Conservation (phyloP, 2,797 vertebrate genomes). For the Tapera naevia region DNA sequence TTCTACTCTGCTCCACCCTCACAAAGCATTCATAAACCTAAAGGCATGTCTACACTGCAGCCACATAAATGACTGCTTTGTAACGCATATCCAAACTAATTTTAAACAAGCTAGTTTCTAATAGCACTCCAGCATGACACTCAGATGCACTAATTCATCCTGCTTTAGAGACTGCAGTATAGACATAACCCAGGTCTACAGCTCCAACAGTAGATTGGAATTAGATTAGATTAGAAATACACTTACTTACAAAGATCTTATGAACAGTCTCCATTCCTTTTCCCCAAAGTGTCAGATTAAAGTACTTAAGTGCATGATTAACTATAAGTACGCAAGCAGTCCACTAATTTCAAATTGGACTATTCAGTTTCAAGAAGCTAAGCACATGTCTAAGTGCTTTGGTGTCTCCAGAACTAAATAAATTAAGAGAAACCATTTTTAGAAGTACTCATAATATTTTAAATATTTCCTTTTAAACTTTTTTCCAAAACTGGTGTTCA, state of each 20-base stretch:
- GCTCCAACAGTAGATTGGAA: constrained; percentile 42
- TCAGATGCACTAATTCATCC: constrained; percentile 32
- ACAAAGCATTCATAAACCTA: constrained; percentile 40
- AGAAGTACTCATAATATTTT: neutral
- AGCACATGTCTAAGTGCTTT: constrained; percentile 46
- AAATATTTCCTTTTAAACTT: constrained; percentile 2
- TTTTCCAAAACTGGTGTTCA: neutral
- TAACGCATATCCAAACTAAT: constrained; percentile 33
- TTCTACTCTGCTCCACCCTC: constrained; percentile 32
- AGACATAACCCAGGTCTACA: constrained; percentile 43
- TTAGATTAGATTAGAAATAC: constrained; percentile 62
- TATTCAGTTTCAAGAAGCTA: constrained; percentile 46
- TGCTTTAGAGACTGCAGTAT: neutral
- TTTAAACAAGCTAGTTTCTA: constrained; percentile 41
- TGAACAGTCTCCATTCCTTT: constrained; percentile 49
- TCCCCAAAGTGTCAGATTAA: constrained; percentile 58
- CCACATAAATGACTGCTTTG: constrained; percentile 33
- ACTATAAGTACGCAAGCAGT: constrained; percentile 54
- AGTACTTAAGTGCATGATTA: constrained; percentile 55
- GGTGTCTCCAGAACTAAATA: constrained; percentile 54
- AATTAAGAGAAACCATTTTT: constrained; percentile 41
- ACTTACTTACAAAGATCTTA: constrained; percentile 33
- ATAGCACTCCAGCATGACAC: neutral
- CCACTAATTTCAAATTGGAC: constrained; percentile 53
- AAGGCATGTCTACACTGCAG: constrained; percentile 22